Evolutionary conservation across 2,797 vertebrate genomes (phyloP).

Genomic region (Octomys mimax): DNA sequence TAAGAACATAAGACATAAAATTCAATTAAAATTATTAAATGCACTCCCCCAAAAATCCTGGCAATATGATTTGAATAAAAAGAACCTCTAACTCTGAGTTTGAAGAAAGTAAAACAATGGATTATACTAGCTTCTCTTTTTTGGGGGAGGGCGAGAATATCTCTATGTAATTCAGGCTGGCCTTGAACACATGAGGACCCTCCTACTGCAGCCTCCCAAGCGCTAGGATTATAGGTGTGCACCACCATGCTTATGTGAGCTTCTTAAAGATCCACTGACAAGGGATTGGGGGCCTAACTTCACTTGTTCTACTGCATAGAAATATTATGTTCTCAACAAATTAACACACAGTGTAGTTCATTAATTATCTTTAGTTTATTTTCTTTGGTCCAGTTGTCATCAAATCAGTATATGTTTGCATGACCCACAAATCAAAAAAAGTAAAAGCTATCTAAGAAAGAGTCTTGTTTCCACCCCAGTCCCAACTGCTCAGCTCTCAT

Average conservation of each 20-base stretch:
- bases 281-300: not conserved
- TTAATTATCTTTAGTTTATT: not conserved
- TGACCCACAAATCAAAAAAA: not conserved
- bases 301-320: not conserved
- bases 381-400: not conserved
- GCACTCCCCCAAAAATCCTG: not conserved
- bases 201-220: not conserved
- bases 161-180: not conserved
- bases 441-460: not conserved
- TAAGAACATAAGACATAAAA: not conserved
- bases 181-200: not conserved
- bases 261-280: not conserved
- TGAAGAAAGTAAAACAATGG: not conserved
- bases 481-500: not conserved
- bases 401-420: not conserved
- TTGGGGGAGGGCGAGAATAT: not conserved
- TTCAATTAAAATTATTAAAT: constrained; percentile 27
- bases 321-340: not conserved
- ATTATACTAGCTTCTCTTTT: not conserved
- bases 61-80: not conserved
- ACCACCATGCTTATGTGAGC: not conserved
- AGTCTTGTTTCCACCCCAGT: not conserved
- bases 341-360: not conserved
- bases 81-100: not conserved
- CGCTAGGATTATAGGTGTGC: not conserved